Evolutionary conservation across 1,140 invertebrate genomes (phyloP).

Genomic region (Chironomus striatipennis): DNA sequence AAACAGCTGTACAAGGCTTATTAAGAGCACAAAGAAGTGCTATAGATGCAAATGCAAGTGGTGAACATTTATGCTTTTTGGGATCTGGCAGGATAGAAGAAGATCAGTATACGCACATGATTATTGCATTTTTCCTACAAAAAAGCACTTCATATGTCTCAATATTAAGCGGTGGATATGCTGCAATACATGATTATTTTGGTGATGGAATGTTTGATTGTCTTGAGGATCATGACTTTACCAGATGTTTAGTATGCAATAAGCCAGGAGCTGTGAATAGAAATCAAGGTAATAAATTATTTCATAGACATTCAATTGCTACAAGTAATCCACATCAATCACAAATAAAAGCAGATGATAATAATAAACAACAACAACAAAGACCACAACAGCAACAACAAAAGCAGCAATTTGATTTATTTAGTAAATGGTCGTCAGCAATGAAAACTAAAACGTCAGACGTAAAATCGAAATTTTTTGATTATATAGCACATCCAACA

Average conservation of each 20-base stretch:
- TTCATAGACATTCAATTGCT: background rate
- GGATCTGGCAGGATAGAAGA: conserved; percentile 92
- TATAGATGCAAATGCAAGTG: conserved; percentile 79
- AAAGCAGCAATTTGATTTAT: conserved; percentile 52
- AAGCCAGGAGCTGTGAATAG: conserved; percentile 45
- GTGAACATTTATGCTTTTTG: conserved; percentile 95
- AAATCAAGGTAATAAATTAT: conserved; percentile 32
- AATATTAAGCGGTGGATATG: conserved; percentile 85
- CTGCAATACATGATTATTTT: conserved; percentile 78
- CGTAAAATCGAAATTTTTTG: conserved; percentile 86
- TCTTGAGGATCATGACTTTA: conserved; percentile 71
- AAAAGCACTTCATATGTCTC: conserved; percentile 89
- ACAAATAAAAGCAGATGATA: conserved; percentile 30
- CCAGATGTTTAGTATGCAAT: conserved; percentile 71
- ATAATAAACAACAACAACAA: conserved; percentile 39
- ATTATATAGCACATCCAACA: conserved; percentile 85
- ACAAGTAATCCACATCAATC: background rate
- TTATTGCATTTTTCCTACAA: conserved; percentile 93
- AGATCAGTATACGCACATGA: conserved; percentile 97
- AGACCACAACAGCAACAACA: conserved; percentile 38
- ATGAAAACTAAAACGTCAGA: conserved; percentile 86
- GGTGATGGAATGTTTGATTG: conserved; percentile 68
- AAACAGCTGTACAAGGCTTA: conserved; percentile 88
- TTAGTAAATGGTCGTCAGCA: conserved; percentile 67
- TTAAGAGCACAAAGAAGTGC: conserved; percentile 84